These are phyloP conservation scores for Mycteria americana DNA, from an alignment of 2,797 vertebrate species.

Conservation along the genomic window DNA sequence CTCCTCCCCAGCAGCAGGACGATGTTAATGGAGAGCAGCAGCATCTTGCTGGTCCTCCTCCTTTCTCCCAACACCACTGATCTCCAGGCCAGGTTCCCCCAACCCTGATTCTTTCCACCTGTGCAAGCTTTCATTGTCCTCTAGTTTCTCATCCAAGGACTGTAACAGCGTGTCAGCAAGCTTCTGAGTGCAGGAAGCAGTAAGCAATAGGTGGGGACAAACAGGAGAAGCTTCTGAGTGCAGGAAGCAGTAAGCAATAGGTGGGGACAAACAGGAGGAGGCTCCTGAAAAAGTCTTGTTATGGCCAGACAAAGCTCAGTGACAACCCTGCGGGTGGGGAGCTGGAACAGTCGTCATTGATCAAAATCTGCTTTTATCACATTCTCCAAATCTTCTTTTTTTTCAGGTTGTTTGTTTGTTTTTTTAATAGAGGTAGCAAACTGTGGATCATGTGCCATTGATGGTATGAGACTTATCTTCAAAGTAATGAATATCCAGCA, in stretches of 20 bases:
- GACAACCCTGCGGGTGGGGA: rapidly evolving
- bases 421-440: background rate
- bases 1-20: background rate
- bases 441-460: background rate
- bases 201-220: background rate
- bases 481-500: background rate
- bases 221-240: background rate
- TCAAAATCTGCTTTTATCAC: background rate
- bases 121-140: background rate
- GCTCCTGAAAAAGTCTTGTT: background rate
- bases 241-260: background rate
- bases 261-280: background rate
- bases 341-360: background rate
- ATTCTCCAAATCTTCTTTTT: background rate
- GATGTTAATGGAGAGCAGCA: background rate
- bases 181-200: background rate
- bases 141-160: background rate
- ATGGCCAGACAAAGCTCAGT: background rate
- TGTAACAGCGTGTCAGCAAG: background rate
- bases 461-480: background rate
- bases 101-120: background rate
- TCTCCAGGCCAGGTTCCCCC: background rate
- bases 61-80: background rate
- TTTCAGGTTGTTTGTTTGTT: background rate
- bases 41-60: background rate